Percentiles rank a stretch among this genome's conserved stretches.
Conservation (phyloP, 2,113 vertebrate species). For the human region DNA sequence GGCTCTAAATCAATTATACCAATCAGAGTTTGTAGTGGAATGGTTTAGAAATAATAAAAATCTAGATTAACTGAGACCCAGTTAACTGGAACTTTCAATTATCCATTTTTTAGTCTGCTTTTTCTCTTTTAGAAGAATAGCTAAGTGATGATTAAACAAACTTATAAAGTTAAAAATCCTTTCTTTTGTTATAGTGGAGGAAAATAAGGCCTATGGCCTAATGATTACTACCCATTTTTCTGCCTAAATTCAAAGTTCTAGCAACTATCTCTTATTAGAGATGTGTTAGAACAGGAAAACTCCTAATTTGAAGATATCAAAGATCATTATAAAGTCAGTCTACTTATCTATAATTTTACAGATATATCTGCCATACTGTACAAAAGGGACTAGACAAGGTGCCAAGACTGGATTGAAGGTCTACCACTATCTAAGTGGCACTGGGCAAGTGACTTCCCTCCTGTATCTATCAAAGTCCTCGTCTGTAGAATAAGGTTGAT, state of each 20-base stretch:
- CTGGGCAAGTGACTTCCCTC: background rate
- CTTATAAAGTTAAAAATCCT: background rate
- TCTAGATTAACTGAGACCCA: conserved; percentile 27
- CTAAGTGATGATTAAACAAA: background rate
- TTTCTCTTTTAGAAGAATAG: conserved; percentile 18
- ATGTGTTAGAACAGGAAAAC: background rate
- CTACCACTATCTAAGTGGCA: background rate
- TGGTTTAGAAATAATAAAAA: conserved; percentile 55
- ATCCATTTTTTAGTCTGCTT: background rate
- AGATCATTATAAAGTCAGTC: background rate
- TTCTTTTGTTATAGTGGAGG: background rate
- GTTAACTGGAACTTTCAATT: conserved; percentile 43
- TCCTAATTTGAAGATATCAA: background rate
- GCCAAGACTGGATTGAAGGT: background rate
- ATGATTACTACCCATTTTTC: background rate
- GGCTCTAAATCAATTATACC: conserved; percentile 23
- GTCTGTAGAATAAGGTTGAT: background rate
- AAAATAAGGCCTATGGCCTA: background rate
- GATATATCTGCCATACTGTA: background rate
- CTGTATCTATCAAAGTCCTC: background rate
- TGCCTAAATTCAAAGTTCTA: background rate
- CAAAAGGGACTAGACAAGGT: background rate
- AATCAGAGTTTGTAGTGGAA: conserved; percentile 46
- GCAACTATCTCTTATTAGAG: background rate
- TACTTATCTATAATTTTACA: background rate